These are phyloP conservation scores for Trichomalopsis sarcophagae DNA, from an alignment of 1,140 invertebrate genomes.

Conservation along the genomic window DNA sequence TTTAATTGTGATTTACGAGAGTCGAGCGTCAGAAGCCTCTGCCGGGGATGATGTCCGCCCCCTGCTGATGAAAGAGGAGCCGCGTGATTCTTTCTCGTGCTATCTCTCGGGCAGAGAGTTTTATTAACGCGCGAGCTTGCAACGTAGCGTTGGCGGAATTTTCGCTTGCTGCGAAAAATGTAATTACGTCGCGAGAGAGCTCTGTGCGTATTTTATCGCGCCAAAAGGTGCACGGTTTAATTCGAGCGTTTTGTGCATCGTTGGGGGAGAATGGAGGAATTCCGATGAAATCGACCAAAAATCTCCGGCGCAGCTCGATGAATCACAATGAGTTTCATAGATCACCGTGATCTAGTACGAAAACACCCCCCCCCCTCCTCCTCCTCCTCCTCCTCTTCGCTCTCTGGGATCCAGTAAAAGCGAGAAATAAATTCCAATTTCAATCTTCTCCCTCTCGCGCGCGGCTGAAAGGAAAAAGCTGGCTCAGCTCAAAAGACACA, in stretches of 20 bases:
- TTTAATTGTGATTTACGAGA: conserved; percentile 26
- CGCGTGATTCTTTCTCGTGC: not conserved
- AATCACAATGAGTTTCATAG: not conserved
- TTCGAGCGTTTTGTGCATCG: too few species aligned
- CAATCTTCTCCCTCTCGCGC: not conserved
- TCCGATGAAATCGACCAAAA: too few species aligned
- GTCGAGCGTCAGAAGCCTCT: too few species aligned
- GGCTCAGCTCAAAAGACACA: not conserved
- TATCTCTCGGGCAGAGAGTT: not conserved
- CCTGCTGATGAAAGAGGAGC: not conserved
- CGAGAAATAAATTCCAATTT: conserved; percentile 4
- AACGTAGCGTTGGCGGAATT: not conserved
- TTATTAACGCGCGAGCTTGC: not conserved
- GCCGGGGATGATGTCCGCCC: too few species aligned
- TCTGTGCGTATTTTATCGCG: too few species aligned
- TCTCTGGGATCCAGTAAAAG: not conserved
- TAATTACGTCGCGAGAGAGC: too few species aligned
- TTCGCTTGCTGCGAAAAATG: not conserved
- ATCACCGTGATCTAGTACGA: not conserved
- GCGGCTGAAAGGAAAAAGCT: not conserved
- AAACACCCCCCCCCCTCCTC: conserved; percentile 13
- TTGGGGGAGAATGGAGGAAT: too few species aligned
- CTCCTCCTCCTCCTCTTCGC: not conserved
- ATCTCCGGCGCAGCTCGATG: not conserved
- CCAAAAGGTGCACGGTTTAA: too few species aligned